These are phyloP conservation scores for Acrobasis suavella DNA, from an alignment of 2,888 invertebrate genomes.

Conservation along the genomic window DNA sequence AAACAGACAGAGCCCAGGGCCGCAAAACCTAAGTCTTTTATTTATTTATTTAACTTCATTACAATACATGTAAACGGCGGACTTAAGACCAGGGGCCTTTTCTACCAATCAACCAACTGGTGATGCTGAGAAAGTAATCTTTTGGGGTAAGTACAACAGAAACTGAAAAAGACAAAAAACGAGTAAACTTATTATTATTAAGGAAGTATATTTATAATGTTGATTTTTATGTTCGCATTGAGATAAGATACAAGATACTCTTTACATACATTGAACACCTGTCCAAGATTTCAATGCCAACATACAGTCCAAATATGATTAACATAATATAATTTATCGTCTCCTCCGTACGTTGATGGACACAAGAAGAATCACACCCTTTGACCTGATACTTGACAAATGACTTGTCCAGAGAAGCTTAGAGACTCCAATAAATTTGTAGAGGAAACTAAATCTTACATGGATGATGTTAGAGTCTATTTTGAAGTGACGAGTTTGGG, in stretches of 20 bases:
- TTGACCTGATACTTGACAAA: constrained; percentile 68
- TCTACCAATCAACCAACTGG: no score
- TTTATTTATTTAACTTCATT: no score
- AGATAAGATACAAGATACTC: not conserved
- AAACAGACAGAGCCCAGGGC: no score
- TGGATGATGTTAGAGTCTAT: constrained; percentile 12
- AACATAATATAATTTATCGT: constrained; percentile 63
- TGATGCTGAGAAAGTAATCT: no score
- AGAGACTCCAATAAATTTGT: constrained; percentile 36
- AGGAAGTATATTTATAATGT: no score
- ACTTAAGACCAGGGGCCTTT: no score
- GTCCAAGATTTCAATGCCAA: constrained; percentile 12
- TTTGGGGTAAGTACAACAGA: no score
- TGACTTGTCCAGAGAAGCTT: constrained; percentile 43
- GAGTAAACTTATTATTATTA: no score
- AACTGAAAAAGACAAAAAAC: no score
- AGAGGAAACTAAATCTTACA: constrained; percentile 32
- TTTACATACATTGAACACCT: constrained; percentile 10
- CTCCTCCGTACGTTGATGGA: constrained; percentile 62
- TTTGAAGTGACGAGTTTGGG: not conserved
- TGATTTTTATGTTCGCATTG: no score
- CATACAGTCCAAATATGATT: constrained; percentile 31
- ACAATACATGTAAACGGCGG: no score
- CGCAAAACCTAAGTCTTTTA: no score
- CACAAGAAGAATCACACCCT: constrained; percentile 64